A percentile compares a stretch with the other conserved stretches of the same genome.
These are phyloP conservation scores for Sapayoa aenigma DNA, from an alignment of 2,113 vertebrate species.

Conservation along the genomic window DNA sequence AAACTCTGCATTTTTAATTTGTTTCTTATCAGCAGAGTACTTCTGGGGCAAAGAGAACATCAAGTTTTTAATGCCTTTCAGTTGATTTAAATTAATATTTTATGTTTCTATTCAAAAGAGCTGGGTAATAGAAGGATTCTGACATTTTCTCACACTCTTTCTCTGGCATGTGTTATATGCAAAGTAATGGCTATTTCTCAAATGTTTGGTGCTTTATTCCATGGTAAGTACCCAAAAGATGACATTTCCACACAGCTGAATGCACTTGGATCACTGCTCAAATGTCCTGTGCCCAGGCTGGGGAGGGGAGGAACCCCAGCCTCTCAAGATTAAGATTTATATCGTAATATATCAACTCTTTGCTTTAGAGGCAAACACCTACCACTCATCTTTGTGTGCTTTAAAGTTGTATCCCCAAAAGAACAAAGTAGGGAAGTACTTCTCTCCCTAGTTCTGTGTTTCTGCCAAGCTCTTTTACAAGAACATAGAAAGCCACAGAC, in stretches of 20 bases:
- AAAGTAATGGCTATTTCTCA: conserved; percentile 5
- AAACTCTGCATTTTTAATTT: conserved; percentile 59
- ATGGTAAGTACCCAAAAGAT: not conserved
- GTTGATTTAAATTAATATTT: conserved; percentile 58
- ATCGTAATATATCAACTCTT: not conserved
- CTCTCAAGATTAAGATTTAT: not conserved
- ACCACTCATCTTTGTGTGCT: not conserved
- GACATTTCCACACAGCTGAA: not conserved
- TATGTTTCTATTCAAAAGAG: conserved; percentile 34
- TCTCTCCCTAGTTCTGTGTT: not conserved
- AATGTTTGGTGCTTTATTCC: not conserved
- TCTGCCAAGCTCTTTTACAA: not conserved
- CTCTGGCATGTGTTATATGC: not conserved
- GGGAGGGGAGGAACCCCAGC: not conserved
- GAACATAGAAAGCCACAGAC: not conserved
- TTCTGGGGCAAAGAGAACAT: conserved; percentile 52
- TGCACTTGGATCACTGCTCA: not conserved
- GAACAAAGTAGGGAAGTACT: not conserved
- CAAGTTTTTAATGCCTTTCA: conserved; percentile 48
- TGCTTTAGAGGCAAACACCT: not conserved
- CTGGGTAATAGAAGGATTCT: not conserved
- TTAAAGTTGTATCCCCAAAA: not conserved
- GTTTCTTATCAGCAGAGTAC: conserved; percentile 58
- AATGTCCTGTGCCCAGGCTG: not conserved
- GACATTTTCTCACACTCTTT: conserved; percentile 1